Percentiles rank a stretch among this genome's conserved stretches.
Evolutionary conservation across 2,113 vertebrate genomes (phyloP).

Genomic region (human (Homo sapiens)): GRCh38 chr4:12922501-12923000

Average conservation of each 20-base stretch:
- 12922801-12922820: conserved; percentile 46
- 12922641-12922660: not conserved
- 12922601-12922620: not conserved
- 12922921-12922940: not conserved
- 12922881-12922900: conserved; percentile 53
- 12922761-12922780: conserved; percentile 50
- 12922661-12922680: not conserved
- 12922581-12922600: not conserved
- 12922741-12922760: conserved; percentile 29
- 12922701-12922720: not conserved
- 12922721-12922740: not conserved
- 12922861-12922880: not conserved
- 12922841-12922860: conserved; percentile 23
- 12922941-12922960: not conserved
- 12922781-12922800: not conserved
- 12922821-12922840: conserved; percentile 41
- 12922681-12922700: not conserved
- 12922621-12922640: not conserved
- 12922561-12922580: not conserved
- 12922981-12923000: not conserved
- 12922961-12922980: not conserved
- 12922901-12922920: not conserved
- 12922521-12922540: not conserved
- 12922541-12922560: not conserved
- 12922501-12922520: not conserved